These are phyloP conservation scores for Ivindomyrus marchei DNA, from an alignment of 2,113 vertebrate genomes.

Conservation along the genomic window DNA sequence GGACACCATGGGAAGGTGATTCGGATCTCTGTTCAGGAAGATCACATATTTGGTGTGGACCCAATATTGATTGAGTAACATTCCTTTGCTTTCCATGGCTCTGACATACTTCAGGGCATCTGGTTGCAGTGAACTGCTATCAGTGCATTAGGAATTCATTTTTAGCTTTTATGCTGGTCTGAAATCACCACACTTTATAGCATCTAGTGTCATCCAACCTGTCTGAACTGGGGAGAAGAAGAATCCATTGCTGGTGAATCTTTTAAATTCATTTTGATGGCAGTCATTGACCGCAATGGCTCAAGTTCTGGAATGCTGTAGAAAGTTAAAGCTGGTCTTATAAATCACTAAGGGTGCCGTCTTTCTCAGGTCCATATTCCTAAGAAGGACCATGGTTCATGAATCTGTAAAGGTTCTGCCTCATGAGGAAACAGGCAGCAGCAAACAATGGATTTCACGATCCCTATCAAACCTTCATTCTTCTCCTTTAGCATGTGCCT, in stretches of 20 bases:
- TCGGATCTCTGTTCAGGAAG: not conserved
- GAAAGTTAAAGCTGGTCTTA: not conserved
- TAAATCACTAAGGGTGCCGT: not conserved
- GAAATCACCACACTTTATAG: not conserved
- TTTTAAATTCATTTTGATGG: not conserved
- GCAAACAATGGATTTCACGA: not conserved
- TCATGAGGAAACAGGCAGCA: not conserved
- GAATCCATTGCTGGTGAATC: not conserved
- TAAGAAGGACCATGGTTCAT: not conserved
- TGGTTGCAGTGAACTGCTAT: not conserved
- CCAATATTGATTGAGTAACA: not conserved
- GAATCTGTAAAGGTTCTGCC: not conserved
- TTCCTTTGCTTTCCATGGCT: not conserved
- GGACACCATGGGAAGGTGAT: not conserved
- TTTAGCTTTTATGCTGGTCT: not conserved
- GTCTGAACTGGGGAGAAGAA: not conserved
- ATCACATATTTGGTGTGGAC: not conserved
- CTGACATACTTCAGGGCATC: not conserved
- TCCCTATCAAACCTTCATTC: not conserved
- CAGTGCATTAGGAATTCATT: not conserved
- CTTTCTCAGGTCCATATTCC: not conserved
- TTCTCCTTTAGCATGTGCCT: not conserved
- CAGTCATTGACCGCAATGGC: not conserved
- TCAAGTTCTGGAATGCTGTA: not conserved
- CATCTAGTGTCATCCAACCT: not conserved